Conservation (phyloP, 2,797 vertebrate species). For the Chlorospingus flavigularis region DNA sequence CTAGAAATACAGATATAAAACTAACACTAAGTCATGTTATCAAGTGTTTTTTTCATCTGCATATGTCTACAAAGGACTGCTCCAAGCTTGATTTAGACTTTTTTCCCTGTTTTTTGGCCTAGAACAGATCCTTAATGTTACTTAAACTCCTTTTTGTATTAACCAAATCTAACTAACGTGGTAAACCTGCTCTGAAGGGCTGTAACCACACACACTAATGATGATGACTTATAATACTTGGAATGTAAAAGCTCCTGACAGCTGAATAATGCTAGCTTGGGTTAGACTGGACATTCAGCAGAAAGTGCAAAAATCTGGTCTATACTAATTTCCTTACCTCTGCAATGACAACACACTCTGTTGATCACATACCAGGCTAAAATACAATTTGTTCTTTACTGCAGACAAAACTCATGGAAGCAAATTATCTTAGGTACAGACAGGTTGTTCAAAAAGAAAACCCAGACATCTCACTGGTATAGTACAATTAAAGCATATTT, state of each 20-base stretch:
- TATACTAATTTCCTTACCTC: conserved; percentile 28
- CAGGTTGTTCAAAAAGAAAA: not conserved
- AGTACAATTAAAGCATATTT: conserved; percentile 55
- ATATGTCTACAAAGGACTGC: not conserved
- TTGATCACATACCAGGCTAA: not conserved
- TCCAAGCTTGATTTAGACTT: not conserved
- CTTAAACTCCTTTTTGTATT: conserved; percentile 37
- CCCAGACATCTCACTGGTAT: not conserved
- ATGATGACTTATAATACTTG: not conserved
- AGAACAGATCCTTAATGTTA: not conserved
- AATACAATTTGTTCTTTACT: conserved; percentile 2
- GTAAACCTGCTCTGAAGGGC: conserved; percentile 7
- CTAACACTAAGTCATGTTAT: not conserved
- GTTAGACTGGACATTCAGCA: not conserved
- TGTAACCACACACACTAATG: not conserved
- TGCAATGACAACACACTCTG: not conserved
- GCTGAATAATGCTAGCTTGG: conserved; percentile 6
- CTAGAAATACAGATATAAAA: not conserved
- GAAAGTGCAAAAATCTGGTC: not conserved
- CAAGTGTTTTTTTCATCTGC: not conserved
- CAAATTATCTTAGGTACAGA: not conserved
- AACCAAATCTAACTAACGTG: not conserved
- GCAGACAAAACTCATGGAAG: not conserved
- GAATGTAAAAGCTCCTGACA: not conserved
- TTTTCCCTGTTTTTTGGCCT: conserved; percentile 27